These are phyloP conservation scores for Syngnathoides biaculeatus DNA, from an alignment of 2,113 vertebrate genomes.

Conservation along the genomic window DNA sequence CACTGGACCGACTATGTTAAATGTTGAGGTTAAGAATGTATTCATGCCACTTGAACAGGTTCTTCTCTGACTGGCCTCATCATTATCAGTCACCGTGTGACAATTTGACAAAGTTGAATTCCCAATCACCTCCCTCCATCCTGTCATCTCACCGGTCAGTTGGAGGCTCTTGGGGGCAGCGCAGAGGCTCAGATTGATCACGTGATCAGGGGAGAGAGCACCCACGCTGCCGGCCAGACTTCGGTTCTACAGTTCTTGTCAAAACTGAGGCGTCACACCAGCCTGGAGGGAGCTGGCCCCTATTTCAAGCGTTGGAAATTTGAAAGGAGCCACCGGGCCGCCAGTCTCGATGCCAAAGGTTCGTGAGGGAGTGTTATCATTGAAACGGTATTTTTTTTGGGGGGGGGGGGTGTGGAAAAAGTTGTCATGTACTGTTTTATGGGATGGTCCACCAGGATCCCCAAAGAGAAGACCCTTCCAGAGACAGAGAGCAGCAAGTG, in stretches of 20 bases:
- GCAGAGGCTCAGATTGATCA: conserved; percentile 40
- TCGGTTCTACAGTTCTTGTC: conserved; percentile 85
- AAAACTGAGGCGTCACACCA: conserved; percentile 87
- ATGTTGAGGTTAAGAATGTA: background rate
- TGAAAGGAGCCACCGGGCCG: conserved; percentile 85
- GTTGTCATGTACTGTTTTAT: background rate
- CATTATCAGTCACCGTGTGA: conserved; percentile 25
- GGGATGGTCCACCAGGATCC: conserved; percentile 71
- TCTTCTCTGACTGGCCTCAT: conserved; percentile 34
- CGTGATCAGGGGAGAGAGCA: conserved; percentile 33
- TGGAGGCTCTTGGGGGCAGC: conserved; percentile 60
- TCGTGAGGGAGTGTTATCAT: conserved; percentile 26
- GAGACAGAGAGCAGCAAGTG: conserved; percentile 91
- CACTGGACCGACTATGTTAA: background rate
- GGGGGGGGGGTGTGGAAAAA: no score
- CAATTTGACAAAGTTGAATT: conserved; percentile 49
- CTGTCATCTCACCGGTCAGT: conserved; percentile 56
- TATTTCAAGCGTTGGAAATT: conserved; percentile 92
- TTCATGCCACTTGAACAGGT: conserved; percentile 6
- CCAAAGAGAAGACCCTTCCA: conserved; percentile 89
- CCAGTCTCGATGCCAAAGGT: conserved; percentile 94
- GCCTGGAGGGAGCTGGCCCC: conserved; percentile 88
- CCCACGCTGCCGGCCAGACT: conserved; percentile 62
- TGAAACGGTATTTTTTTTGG: no score
- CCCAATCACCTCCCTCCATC: conserved; percentile 32